Evolutionary conservation across 2,113 vertebrate genomes (phyloP), one percentile per base, ranked within the genome.

Genomic region (Poecile atricapillus): DNA sequence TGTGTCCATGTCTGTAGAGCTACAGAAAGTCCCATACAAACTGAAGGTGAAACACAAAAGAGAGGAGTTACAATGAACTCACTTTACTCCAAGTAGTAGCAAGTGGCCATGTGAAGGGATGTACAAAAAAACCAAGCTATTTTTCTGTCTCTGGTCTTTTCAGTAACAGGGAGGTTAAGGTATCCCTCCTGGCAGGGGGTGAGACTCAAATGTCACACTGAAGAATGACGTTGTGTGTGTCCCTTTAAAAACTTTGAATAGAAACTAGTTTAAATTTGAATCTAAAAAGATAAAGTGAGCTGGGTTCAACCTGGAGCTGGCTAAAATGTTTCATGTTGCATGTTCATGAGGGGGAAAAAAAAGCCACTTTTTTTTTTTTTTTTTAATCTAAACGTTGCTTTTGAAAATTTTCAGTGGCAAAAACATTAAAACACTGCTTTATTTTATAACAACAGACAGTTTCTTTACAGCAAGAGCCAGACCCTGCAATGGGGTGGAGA

Each of bases 231-330:
- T 44, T 69, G 60, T 64, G 65, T 69, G 49, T 62, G 49, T 85
- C 49, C 70, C 93, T 94, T 89, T 91, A 93, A 95, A 78, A 95
- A 60, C 65, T 78, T 75, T 69, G 77, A 93, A 87, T 46, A 79
- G 81, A 62, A 87, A 82, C 46, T 60, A 58, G 70, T 69, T 92
- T 88, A 90, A 93, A 92, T 95, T 93, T 93, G 25, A 94, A 94
- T 87, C 65, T 89, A 75, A 94, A 93, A 91, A 87, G 81, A 75
- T 89, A 71, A 89, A 95, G 62, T 82, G 53, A 95, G 47, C 25
- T 50, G 56, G 8, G 56, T 94, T 91, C 78, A 77, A 79, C 73
- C 62, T 81, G 46, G 49, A 76, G 33, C 16, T 12, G 31, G n/a
- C 50, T 62, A 77, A 87, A 89, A 89, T 16, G 16, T 73, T 94